Conservation (phyloP, 2,888 invertebrate genomes). For the Heliconius sara region DNA sequence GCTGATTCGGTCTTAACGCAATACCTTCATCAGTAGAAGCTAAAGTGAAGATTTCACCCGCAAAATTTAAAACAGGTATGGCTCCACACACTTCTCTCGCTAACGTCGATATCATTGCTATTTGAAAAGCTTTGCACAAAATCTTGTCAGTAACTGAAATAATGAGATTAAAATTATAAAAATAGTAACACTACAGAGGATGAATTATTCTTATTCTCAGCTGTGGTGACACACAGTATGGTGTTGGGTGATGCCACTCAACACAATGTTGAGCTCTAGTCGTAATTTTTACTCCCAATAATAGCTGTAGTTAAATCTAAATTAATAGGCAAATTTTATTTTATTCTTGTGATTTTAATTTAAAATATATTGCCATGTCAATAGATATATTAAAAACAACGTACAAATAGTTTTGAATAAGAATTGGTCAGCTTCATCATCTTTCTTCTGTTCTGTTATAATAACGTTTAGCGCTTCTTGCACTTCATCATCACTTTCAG, state of each 20-base stretch:
- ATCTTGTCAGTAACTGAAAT: slow-evolving; percentile 66
- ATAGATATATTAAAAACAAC: slow-evolving; percentile 44
- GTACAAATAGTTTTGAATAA: slow-evolving; percentile 69
- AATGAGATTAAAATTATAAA: neutral
- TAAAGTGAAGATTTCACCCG: slow-evolving; percentile 70
- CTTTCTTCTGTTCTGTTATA: slow-evolving; percentile 65
- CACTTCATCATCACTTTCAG: slow-evolving; percentile 58
- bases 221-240: no score
- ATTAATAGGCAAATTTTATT: no score
- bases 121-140: slow-evolving; percentile 67
- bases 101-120: slow-evolving; percentile 62
- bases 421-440: slow-evolving; percentile 61
- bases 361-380: neutral
- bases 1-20: slow-evolving; percentile 70
- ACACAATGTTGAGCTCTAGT: no score
- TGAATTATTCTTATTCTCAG: no score
- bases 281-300: no score
- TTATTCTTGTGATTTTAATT: no score
- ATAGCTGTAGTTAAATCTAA: no score
- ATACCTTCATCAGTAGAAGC: slow-evolving; percentile 61
- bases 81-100: slow-evolving; percentile 73
- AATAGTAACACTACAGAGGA: no score
- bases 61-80: slow-evolving; percentile 72
- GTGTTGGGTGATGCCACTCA: no score
- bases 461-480: slow-evolving; percentile 63